phyloP scores from a whole-genome alignment of 1,140 invertebrate genomes.

The Musca domestica region DNA sequence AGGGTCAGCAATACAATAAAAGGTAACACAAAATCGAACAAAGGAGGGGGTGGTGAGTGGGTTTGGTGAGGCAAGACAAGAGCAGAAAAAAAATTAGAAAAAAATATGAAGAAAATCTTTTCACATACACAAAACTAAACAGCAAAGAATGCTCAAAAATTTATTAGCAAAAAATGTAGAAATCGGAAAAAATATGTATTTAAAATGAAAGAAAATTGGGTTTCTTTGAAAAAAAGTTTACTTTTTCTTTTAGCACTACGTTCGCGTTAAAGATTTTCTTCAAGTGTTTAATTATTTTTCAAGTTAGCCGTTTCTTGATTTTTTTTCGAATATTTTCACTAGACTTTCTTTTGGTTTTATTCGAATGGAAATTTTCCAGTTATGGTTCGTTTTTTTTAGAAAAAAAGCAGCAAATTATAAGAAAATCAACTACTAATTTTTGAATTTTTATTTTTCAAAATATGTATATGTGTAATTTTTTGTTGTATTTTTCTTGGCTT shows the following conservation, averaged over 20 bases:
- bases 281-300: neutral
- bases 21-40: neutral
- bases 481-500: no score
- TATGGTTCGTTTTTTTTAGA: neutral
- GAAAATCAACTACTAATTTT: neutral
- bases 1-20: neutral
- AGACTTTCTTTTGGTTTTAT: neutral
- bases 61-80: neutral
- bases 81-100: no score
- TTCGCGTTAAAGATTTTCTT: neutral
- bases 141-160: neutral
- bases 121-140: neutral
- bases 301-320: no score
- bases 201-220: neutral
- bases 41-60: no score
- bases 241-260: conserved; percentile 7
- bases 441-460: neutral
- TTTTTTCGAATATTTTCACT: neutral
- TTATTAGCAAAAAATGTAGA: neutral
- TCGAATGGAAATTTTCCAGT: neutral
- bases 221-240: conserved; percentile 2
- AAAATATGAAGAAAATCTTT: neutral
- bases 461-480: no score
- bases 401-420: conserved; percentile 14
- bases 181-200: neutral